phyloP scores from a whole-genome alignment of 2,888 invertebrate genomes.

The Agrotis exclamationis region DNA sequence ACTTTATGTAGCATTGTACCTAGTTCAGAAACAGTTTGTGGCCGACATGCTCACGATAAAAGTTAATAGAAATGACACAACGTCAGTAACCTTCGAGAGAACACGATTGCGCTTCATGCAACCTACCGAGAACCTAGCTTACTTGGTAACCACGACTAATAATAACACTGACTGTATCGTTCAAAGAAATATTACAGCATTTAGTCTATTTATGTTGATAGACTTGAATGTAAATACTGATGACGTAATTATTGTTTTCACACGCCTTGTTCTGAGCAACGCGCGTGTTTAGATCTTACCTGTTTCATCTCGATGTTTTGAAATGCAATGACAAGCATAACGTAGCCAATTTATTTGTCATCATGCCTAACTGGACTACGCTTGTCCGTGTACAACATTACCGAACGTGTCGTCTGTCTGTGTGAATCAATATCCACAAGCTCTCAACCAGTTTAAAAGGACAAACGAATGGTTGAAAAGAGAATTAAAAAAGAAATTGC shows the following conservation, averaged over 20 bases:
- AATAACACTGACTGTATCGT: slow-evolving; percentile 47
- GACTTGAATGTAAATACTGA: slow-evolving; percentile 41
- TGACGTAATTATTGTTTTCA: slow-evolving; percentile 48
- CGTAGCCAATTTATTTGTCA: slow-evolving; percentile 52
- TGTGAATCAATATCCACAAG: slow-evolving; percentile 40
- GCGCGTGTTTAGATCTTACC: slow-evolving; percentile 46
- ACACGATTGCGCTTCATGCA: slow-evolving; percentile 17
- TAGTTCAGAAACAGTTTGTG: slow-evolving; percentile 19
- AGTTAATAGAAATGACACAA: slow-evolving; percentile 50
- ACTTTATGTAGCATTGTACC: slow-evolving; percentile 5
- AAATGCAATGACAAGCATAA: slow-evolving; percentile 43
- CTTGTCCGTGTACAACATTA: slow-evolving; percentile 12
- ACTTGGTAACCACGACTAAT: slow-evolving; percentile 16
- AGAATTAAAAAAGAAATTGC: slow-evolving; percentile 20
- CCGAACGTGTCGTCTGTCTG: slow-evolving; percentile 13
- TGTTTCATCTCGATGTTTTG: slow-evolving; percentile 55
- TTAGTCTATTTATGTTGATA: slow-evolving; percentile 48
- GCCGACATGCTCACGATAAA: slow-evolving; percentile 35
- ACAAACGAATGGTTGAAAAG: slow-evolving; percentile 24
- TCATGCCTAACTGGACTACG: slow-evolving; percentile 35
- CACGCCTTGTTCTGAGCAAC: slow-evolving; percentile 32
- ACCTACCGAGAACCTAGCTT: slow-evolving; percentile 23
- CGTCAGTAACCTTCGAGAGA: slow-evolving; percentile 39
- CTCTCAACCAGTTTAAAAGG: slow-evolving; percentile 15
- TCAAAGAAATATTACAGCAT: slow-evolving; percentile 44